phyloP scores from a whole-genome alignment of 2,797 vertebrate species.

The Epinephelus coioides region DNA sequence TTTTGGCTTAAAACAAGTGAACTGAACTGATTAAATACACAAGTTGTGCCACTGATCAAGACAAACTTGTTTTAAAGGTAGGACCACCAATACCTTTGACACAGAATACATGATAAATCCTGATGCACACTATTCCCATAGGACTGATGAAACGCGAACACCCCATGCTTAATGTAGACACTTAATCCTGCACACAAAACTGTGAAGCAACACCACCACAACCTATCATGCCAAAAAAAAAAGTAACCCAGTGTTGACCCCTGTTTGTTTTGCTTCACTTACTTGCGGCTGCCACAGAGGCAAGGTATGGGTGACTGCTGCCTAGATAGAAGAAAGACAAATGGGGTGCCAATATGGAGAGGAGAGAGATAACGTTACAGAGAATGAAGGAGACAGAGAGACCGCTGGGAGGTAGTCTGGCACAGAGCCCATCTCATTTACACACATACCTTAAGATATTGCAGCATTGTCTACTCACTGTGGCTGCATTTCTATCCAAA shows the following conservation, averaged over 20 bases:
- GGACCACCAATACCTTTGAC: neutral
- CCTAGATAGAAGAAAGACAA: constrained; percentile 85
- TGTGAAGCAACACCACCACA: constrained; percentile 19
- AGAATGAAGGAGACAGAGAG: constrained; percentile 65
- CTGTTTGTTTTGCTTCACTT: constrained; percentile 81
- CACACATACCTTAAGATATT: constrained; percentile 76
- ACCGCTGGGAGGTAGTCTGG: constrained; percentile 62
- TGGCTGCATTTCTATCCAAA: constrained; percentile 57
- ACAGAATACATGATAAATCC: constrained; percentile 25
- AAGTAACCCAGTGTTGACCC: neutral
- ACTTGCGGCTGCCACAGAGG: constrained; percentile 88
- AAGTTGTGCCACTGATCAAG: constrained; percentile 39
- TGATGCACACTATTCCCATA: constrained; percentile 27
- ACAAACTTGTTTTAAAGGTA: constrained; percentile 47
- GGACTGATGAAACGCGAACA: neutral
- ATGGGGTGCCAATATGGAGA: constrained; percentile 62
- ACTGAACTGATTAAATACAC: constrained; percentile 22
- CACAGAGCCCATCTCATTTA: constrained; percentile 63
- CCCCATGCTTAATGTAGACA: constrained; percentile 18
- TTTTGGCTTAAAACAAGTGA: constrained; percentile 36
- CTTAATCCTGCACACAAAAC: constrained; percentile 8
- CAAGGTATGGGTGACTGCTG: constrained; percentile 90
- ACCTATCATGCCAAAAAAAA: constrained; percentile 25
- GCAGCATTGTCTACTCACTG: constrained; percentile 63
- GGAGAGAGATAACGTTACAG: constrained; percentile 71